A percentile compares a stretch with the other conserved stretches of the same genome.
Evolutionary conservation across 2,113 vertebrate genomes (phyloP).

Genomic region (Pagrus major): DNA sequence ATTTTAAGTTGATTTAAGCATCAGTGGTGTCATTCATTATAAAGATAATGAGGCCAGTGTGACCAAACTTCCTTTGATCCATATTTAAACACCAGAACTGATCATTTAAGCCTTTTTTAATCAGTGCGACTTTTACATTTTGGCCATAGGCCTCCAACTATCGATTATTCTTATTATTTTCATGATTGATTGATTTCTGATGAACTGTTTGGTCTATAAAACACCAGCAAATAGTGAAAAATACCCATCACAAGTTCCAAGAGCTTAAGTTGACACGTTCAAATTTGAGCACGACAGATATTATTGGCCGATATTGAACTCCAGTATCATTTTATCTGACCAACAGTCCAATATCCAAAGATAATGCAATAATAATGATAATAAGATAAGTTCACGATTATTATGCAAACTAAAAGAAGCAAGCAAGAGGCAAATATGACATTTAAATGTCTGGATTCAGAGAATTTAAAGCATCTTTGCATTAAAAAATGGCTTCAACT

Average conservation of each 20-base stretch:
- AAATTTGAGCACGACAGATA: too few species aligned
- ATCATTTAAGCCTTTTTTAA: background rate
- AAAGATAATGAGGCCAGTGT: background rate
- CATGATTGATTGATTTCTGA: background rate
- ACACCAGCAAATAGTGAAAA: background rate
- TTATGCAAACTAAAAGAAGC: background rate
- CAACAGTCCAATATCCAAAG: background rate
- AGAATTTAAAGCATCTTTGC: background rate
- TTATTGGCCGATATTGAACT: too few species aligned
- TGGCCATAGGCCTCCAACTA: background rate
- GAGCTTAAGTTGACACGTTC: background rate
- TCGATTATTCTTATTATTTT: background rate
- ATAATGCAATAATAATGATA: too few species aligned
- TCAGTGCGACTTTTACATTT: background rate
- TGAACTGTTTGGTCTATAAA: background rate
- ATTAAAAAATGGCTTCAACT: background rate
- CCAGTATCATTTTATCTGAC: background rate
- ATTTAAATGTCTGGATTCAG: background rate
- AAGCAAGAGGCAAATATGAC: too few species aligned
- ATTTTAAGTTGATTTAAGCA: background rate
- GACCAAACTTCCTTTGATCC: background rate
- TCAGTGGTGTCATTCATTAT: background rate
- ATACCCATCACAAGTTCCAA: background rate
- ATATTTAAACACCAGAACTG: background rate
- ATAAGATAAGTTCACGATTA: background rate